phyloP scores from a whole-genome alignment of 2,113 vertebrate genomes.

The Peucedramus taeniatus region DNA sequence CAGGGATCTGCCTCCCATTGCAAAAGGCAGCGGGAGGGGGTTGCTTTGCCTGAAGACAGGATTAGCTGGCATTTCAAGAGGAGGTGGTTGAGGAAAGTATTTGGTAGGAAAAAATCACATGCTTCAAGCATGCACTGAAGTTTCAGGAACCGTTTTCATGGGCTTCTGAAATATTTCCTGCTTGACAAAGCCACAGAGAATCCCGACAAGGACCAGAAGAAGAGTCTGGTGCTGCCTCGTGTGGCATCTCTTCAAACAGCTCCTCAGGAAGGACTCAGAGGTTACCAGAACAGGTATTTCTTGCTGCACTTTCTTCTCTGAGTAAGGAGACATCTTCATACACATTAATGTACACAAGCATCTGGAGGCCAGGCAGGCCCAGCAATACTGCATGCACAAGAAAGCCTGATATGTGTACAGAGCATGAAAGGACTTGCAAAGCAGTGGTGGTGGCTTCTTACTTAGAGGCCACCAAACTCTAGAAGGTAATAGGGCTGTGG shows the following conservation, averaged over 20 bases:
- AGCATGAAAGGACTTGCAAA: background rate
- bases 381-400: background rate
- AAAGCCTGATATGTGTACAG: background rate
- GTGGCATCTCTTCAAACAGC: background rate
- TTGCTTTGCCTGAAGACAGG: background rate
- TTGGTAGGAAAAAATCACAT: background rate
- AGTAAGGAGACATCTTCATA: background rate
- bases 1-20: background rate
- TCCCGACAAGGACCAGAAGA: background rate
- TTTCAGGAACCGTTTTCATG: background rate
- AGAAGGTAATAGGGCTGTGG: background rate
- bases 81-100: background rate
- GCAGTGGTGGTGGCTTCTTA: background rate
- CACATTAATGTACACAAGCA: background rate
- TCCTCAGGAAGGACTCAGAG: rapidly evolving
- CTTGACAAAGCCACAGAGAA: background rate
- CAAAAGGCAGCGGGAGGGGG: background rate
- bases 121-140: background rate
- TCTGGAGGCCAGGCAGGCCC: background rate
- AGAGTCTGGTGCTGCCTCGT: rapidly evolving
- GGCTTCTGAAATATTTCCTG: background rate
- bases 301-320: background rate
- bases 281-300: background rate
- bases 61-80: background rate
- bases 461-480: background rate